Evolutionary conservation across 2,113 vertebrate genomes (phyloP), one percentile per base, ranked within the genome.

Genomic region (Campylomormyrus numenius): DNA sequence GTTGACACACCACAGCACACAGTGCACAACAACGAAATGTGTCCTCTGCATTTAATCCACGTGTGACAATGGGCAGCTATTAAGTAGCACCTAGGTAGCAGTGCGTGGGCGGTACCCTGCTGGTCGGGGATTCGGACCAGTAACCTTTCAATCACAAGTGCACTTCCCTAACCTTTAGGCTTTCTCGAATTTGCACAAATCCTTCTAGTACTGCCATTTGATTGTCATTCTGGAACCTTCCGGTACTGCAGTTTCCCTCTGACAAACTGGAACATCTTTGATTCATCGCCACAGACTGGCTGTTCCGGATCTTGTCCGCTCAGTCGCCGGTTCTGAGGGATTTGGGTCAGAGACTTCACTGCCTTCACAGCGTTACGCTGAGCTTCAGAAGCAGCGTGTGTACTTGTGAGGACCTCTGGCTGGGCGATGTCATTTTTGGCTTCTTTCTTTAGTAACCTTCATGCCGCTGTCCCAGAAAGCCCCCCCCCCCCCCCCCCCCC

Each of bases 261-360:
- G 88, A 66, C 56, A 48, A 85, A 48, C 39, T 88, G 88, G 88
- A 88, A 74, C 42, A 27, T 88, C 39, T 70, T 62, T 46, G 62
- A 24, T 27, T 48, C 62, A 74, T 45, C 15, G 46, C 48, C 45
- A 8, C 80, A 45, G 45, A 19, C 80, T 85, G 58, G 45, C 42
- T 74, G 58, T 77, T 77, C 62, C 39, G 19, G 45, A 35, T 35
- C 24, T 15, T 19, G 11, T 88, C 45, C 53, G 5, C 62, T 24
- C 56, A 27, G 56, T 77, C 27, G 52, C 66, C 27, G 7, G 17
- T 74, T 46, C 46, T 46, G 58, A 74, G 19, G 45, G 45, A 39
- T 77, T 88, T 21, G 13, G 88, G 88, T 88, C 46, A 74, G 88
- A n/a, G 45, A n/a, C 11, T 21, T 11, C 56, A 70, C 6, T 88